phyloP scores from a whole-genome alignment of 2,888 invertebrate genomes.

The Scaptomyza caliginosa region DNA sequence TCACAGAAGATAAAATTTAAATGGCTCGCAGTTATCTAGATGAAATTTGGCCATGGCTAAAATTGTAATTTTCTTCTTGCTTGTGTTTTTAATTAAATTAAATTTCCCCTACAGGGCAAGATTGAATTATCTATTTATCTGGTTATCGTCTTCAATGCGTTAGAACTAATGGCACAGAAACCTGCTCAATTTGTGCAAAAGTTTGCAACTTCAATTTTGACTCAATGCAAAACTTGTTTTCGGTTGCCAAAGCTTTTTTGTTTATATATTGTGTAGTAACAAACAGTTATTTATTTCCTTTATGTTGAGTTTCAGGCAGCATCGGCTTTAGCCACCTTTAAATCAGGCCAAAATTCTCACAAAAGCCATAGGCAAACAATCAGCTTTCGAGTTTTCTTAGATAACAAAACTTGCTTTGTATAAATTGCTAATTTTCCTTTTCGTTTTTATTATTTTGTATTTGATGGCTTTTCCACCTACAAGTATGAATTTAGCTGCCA shows the following conservation, averaged over 20 bases:
- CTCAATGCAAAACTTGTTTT: slow-evolving; percentile 22
- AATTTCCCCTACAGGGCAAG: slow-evolving; percentile 1
- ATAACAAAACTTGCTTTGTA: slow-evolving; percentile 58
- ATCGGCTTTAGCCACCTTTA: slow-evolving; percentile 4
- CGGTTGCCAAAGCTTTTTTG: background rate
- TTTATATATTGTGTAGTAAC: background rate
- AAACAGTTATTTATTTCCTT: slow-evolving; percentile 8
- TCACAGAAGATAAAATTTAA: slow-evolving; percentile 19
- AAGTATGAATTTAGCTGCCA: slow-evolving; percentile 38
- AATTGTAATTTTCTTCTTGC: background rate
- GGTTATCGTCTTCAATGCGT: slow-evolving; percentile 21
- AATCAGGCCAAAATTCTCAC: slow-evolving; percentile 6
- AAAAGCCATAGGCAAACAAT: slow-evolving; percentile 29
- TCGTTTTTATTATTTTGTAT: background rate
- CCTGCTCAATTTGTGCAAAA: slow-evolving; percentile 43
- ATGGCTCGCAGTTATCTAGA: slow-evolving; percentile 1
- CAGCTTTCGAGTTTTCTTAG: slow-evolving; percentile 30
- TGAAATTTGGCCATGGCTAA: background rate
- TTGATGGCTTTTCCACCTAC: background rate
- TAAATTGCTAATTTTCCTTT: slow-evolving; percentile 59
- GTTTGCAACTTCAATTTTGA: slow-evolving; percentile 42
- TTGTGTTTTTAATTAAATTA: slow-evolving; percentile 25
- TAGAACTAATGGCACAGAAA: slow-evolving; percentile 25
- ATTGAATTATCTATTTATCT: slow-evolving; percentile 21
- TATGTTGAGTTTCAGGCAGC: background rate